Percentiles rank a stretch among this genome's conserved stretches.
These are phyloP conservation scores for Amitus sp. DNA, from an alignment of 2,888 invertebrate genomes.

Conservation along the genomic window DNA sequence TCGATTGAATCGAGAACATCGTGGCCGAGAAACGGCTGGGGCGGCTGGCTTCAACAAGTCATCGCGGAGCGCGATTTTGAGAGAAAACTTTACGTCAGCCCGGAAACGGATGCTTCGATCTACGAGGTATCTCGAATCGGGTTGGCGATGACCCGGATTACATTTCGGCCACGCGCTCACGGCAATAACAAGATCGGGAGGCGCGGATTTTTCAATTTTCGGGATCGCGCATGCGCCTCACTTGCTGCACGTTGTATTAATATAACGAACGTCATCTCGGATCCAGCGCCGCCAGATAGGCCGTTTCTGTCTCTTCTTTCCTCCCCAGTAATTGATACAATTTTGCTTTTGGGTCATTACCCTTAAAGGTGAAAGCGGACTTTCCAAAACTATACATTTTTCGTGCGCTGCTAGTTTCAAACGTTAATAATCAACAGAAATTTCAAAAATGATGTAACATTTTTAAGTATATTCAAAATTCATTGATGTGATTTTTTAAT, in stretches of 20 bases:
- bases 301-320: neutral
- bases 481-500: too few relatives aligned
- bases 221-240: conserved; percentile 10
- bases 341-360: too few relatives aligned
- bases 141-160: conserved; percentile 2
- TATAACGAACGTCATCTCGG: neutral
- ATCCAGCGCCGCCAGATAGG: neutral
- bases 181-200: conserved; percentile 10
- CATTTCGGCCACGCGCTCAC: neutral
- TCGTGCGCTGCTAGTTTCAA: too few relatives aligned
- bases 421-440: too few relatives aligned
- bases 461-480: too few relatives aligned
- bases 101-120: conserved; percentile 54
- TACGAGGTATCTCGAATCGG: conserved; percentile 50
- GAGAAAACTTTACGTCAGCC: conserved; percentile 53
- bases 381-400: too few relatives aligned
- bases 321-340: too few relatives aligned
- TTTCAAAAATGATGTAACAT: too few relatives aligned
- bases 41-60: conserved; percentile 49
- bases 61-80: conserved; percentile 32
- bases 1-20: too few relatives aligned
- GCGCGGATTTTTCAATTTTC: neutral
- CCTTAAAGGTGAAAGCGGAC: too few relatives aligned
- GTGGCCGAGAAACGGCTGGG: conserved; percentile 51
- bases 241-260: neutral